Percentiles rank a stretch among this genome's conserved stretches.
Evolutionary conservation across 2,797 vertebrate species (phyloP).

Genomic region (Mionectes olivaceus): DNA sequence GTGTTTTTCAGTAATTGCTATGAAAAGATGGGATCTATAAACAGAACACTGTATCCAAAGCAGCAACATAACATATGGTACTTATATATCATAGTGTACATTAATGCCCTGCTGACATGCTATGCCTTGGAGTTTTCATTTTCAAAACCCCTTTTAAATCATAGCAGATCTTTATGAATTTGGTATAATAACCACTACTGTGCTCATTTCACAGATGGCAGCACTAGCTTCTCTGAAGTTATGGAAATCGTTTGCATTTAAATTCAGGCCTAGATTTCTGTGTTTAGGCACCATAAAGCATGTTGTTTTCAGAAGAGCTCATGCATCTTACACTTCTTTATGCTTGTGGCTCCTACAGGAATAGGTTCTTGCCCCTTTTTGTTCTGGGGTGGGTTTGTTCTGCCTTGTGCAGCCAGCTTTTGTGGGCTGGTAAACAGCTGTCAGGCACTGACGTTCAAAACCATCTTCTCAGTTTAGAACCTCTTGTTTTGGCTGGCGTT

Average conservation of each 20-base stretch:
- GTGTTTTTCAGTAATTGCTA: conserved; percentile 59
- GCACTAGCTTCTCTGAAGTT: neutral
- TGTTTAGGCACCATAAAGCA: neutral
- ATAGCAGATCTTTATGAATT: neutral
- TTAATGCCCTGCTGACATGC: conserved; percentile 13
- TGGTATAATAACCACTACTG: neutral
- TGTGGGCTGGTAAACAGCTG: neutral
- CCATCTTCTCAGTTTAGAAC: neutral
- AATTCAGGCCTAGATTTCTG: neutral
- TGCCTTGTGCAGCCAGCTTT: neutral
- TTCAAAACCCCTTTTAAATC: neutral
- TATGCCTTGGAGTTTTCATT: neutral
- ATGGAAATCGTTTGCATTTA: neutral
- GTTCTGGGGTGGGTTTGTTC: neutral
- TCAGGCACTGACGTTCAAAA: neutral
- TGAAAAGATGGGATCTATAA: conserved; percentile 55
- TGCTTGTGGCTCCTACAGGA: neutral
- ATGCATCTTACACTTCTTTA: neutral
- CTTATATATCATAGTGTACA: conserved; percentile 46
- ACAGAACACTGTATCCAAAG: conserved; percentile 62
- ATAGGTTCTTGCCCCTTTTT: neutral
- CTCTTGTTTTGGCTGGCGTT: neutral
- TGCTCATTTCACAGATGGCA: neutral
- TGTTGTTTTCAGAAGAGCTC: neutral
- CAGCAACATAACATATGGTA: conserved; percentile 55